Percentiles rank a stretch among this genome's conserved stretches.
These are phyloP conservation scores for Harmothoe impar DNA, from an alignment of 2,888 invertebrate species.

Conservation along the genomic window DNA sequence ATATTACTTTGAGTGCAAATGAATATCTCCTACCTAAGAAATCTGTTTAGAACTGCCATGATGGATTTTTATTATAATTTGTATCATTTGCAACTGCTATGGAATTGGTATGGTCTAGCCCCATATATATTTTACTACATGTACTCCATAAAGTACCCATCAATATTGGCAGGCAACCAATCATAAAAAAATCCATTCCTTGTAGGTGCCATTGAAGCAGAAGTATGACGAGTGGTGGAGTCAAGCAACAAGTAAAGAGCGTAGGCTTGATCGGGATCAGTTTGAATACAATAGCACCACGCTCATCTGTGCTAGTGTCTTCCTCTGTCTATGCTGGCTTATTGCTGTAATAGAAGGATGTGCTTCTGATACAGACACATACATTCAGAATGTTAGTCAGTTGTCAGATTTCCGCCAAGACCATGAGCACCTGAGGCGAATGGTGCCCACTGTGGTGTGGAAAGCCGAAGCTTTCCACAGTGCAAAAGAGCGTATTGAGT, in stretches of 20 bases:
- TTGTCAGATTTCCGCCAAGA: background rate
- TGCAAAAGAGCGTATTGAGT: constrained; percentile 24
- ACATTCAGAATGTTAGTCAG: background rate
- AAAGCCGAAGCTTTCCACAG: constrained; percentile 10
- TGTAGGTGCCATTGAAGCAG: constrained; percentile 7
- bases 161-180: background rate
- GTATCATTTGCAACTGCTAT: background rate
- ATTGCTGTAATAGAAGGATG: constrained; percentile 13
- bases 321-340: background rate
- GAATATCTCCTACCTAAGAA: background rate
- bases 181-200: background rate
- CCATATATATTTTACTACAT: background rate
- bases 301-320: constrained; percentile 33
- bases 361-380: constrained; percentile 4
- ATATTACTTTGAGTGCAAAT: too few species aligned
- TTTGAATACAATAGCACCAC: background rate
- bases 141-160: background rate
- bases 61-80: background rate
- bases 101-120: too few species aligned
- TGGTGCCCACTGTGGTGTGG: constrained; percentile 28
- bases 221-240: background rate
- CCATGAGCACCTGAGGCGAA: background rate
- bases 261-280: background rate
- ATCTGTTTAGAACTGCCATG: background rate
- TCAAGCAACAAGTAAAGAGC: background rate